Conservation (phyloP, 2,113 vertebrate genomes). For the Xenopus laevis region DNA sequence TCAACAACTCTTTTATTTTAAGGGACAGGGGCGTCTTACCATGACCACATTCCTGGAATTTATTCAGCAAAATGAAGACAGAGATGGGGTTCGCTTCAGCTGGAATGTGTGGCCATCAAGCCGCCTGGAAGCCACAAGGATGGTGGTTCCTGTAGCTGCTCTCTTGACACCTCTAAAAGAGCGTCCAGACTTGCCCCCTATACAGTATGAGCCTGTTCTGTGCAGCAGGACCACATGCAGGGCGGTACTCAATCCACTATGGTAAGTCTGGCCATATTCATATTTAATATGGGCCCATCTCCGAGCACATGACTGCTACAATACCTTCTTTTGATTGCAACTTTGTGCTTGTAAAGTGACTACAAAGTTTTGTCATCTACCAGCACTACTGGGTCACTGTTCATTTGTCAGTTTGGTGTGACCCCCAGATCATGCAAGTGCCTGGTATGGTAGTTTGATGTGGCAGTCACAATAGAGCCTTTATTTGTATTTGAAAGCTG, state of each 20-base stretch:
- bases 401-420: too few species aligned
- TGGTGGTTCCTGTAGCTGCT: slow-evolving; percentile 90
- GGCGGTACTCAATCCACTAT: slow-evolving; percentile 93
- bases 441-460: too few species aligned
- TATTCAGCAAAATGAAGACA: slow-evolving; percentile 95
- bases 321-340: too few species aligned
- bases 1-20: slow-evolving; percentile 1
- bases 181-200: slow-evolving; percentile 86
- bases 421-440: too few species aligned
- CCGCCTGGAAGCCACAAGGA: slow-evolving; percentile 91
- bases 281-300: neutral
- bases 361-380: too few species aligned
- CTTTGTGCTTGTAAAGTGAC: too few species aligned
- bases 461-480: too few species aligned
- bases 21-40: slow-evolving; percentile 40
- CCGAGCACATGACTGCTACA: too few species aligned
- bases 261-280: slow-evolving; percentile 62
- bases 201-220: slow-evolving; percentile 93
- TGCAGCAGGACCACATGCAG: slow-evolving; percentile 94
- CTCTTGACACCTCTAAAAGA: slow-evolving; percentile 89
- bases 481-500: too few species aligned
- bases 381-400: too few species aligned
- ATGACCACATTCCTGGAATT: slow-evolving; percentile 97
- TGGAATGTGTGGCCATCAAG: slow-evolving; percentile 99
- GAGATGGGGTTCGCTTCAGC: slow-evolving; percentile 93